Evolutionary conservation across 2,113 vertebrate species (phyloP).

Genomic region (Hystrix brachyura): DNA sequence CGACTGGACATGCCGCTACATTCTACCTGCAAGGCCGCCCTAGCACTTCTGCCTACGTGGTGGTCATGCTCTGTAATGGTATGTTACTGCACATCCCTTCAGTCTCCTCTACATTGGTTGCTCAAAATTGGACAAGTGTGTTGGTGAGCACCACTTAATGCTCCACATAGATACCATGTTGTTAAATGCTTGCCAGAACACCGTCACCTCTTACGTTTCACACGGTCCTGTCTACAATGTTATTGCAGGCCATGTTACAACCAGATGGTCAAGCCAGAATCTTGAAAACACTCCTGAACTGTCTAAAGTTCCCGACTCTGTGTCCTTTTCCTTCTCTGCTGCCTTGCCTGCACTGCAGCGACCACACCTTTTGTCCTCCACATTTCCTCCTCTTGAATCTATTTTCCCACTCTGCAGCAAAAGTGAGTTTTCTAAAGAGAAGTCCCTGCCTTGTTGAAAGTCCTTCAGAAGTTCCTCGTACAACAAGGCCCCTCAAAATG

Average conservation of each 20-base stretch:
- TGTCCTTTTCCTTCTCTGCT: background rate
- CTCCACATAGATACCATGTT: background rate
- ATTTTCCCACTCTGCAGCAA: background rate
- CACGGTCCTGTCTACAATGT: background rate
- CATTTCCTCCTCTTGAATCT: background rate
- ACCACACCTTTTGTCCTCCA: background rate
- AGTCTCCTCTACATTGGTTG: background rate
- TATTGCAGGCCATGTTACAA: background rate
- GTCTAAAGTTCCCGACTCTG: background rate
- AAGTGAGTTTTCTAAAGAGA: background rate
- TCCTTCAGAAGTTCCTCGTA: background rate
- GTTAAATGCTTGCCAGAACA: background rate
- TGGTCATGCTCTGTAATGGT: background rate
- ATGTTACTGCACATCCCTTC: background rate
- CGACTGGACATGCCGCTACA: background rate
- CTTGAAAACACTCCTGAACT: background rate
- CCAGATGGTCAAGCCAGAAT: background rate
- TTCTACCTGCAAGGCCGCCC: background rate
- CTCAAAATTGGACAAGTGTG: background rate
- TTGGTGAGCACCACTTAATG: background rate
- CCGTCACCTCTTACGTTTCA: background rate
- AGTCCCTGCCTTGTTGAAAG: background rate
- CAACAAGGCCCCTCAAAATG: background rate
- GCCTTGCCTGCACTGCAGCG: background rate
- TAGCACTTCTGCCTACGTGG: background rate